phyloP scores from a whole-genome alignment of 35 echinoderm and acorn worm species.

The Heliocidaris erythrogramma region DNA sequence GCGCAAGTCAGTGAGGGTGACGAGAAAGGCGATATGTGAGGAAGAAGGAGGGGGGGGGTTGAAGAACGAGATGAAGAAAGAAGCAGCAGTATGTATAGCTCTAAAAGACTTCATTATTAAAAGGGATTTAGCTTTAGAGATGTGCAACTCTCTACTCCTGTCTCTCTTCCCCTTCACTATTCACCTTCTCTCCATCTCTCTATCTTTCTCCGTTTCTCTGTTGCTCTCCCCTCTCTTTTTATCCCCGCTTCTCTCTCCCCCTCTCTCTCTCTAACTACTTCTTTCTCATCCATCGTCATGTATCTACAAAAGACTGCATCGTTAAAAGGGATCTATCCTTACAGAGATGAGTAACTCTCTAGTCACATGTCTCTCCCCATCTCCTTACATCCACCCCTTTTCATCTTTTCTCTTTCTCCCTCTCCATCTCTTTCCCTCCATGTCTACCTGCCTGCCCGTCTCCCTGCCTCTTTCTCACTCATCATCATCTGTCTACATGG shows the following conservation, averaged over 20 bases:
- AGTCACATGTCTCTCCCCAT: neutral
- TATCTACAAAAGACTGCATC: neutral
- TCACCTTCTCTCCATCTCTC: neutral
- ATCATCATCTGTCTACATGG: neutral
- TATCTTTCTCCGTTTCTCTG: neutral
- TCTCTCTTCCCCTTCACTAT: neutral
- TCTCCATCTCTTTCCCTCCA: neutral
- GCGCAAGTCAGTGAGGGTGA: neutral
- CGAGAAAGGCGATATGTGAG: neutral
- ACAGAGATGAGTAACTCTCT: neutral
- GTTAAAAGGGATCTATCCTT: neutral
- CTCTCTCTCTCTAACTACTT: neutral
- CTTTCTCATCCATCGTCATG: neutral
- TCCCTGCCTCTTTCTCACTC: neutral
- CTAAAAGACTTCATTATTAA: slow-evolving; percentile 1
- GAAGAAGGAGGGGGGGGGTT: neutral
- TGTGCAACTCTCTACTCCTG: neutral
- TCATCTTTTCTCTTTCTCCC: neutral
- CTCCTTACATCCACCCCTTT: neutral
- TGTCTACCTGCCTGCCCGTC: neutral
- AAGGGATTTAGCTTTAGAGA: neutral
- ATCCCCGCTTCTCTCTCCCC: neutral
- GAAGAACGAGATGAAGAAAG: neutral
- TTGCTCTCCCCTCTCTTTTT: neutral
- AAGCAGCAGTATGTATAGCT: neutral